phyloP scores from a whole-genome alignment of 1,140 invertebrate species.

The Lethrus apterus region DNA sequence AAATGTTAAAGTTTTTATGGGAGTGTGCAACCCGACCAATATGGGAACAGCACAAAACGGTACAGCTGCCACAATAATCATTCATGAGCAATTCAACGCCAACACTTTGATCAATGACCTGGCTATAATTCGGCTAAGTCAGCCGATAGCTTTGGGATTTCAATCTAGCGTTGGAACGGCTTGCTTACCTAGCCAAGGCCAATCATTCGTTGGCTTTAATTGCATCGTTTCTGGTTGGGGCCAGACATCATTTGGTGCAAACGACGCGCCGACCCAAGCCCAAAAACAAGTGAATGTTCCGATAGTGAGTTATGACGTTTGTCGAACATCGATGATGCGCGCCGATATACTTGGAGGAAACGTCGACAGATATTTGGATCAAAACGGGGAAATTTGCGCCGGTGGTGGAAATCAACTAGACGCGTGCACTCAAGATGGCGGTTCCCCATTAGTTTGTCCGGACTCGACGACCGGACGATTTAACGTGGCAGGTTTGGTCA shows the following conservation, averaged over 20 bases:
- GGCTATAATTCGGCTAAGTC: constrained; percentile 51
- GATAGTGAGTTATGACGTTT: constrained; percentile 23
- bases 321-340: constrained; percentile 23
- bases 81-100: constrained; percentile 50
- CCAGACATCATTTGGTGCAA: constrained; percentile 21
- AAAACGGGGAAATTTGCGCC: constrained; percentile 32
- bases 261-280: constrained; percentile 27
- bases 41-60: constrained; percentile 21
- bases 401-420: constrained; percentile 31
- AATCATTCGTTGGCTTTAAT: constrained; percentile 27
- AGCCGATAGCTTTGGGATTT: constrained; percentile 42
- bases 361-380: constrained; percentile 33
- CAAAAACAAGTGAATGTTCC: constrained; percentile 31
- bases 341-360: no score
- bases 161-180: constrained; percentile 51
- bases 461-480: constrained; percentile 47
- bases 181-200: constrained; percentile 44
- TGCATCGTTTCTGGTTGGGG: constrained; percentile 34
- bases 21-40: constrained; percentile 21
- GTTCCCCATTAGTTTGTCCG: constrained; percentile 62
- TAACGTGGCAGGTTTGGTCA: constrained; percentile 57
- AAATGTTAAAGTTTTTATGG: constrained; percentile 25
- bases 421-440: constrained; percentile 59
- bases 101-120: constrained; percentile 54
- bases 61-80: constrained; percentile 21